Conservation (phyloP, 2,888 invertebrate species). For the Beris chalybata region DNA sequence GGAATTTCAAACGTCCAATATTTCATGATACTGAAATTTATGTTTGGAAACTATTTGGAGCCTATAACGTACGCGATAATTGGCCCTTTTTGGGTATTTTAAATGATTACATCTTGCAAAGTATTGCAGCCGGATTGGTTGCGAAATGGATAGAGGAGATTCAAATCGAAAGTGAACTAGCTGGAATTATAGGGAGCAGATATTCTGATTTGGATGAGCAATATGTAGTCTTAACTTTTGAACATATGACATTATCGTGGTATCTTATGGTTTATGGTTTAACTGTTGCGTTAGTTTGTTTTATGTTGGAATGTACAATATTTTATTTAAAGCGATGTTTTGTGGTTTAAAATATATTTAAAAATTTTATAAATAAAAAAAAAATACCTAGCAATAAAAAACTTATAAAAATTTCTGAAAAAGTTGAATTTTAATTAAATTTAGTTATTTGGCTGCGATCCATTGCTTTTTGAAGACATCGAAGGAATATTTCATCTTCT, state of each 20-base stretch:
- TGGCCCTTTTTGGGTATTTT: constrained; percentile 3
- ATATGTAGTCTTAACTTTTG: neutral
- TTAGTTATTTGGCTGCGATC: too few relatives aligned
- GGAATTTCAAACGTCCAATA: constrained; percentile 1
- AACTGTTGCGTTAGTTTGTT: too few relatives aligned
- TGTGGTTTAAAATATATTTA: too few relatives aligned
- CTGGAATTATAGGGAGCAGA: neutral
- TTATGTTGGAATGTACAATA: too few relatives aligned
- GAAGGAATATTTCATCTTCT: too few relatives aligned
- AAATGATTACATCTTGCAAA: constrained; percentile 4
- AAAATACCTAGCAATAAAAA: too few relatives aligned
- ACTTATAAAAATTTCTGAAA: too few relatives aligned
- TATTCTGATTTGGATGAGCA: neutral
- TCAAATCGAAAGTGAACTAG: neutral
- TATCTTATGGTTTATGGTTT: neutral
- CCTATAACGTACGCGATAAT: neutral
- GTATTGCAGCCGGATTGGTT: neutral
- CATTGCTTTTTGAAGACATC: too few relatives aligned
- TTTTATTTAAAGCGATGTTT: too few relatives aligned
- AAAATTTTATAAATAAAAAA: too few relatives aligned
- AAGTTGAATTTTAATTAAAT: too few relatives aligned
- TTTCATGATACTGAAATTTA: constrained; percentile 15
- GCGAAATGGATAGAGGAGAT: constrained; percentile 8
- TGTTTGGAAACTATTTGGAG: neutral
- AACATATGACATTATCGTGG: constrained; percentile 1